A percentile compares a stretch with the other conserved stretches of the same genome.
These are phyloP conservation scores for Propithecus deckenii DNA, from an alignment of 2,797 vertebrate genomes.

Conservation along the genomic window DNA sequence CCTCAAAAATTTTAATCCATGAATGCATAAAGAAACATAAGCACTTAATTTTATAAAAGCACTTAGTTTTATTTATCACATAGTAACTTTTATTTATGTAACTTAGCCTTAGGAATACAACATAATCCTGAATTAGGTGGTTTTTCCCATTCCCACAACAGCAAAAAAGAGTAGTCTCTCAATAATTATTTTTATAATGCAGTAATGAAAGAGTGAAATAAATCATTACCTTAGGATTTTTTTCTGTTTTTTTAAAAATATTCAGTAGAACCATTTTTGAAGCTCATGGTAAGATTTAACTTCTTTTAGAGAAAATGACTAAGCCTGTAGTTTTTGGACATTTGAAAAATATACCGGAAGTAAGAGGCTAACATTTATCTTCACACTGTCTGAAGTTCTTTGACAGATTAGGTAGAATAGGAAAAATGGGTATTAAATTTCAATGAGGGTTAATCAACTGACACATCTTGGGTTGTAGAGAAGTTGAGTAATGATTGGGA, in stretches of 20 bases:
- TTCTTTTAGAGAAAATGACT: slow-evolving; percentile 47
- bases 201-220: slow-evolving; percentile 50
- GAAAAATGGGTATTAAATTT: slow-evolving; percentile 69
- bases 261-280: slow-evolving; percentile 45
- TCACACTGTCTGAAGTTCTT: slow-evolving; percentile 50
- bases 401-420: slow-evolving; percentile 63
- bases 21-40: neutral
- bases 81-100: neutral
- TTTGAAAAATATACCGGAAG: slow-evolving; percentile 66
- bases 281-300: slow-evolving; percentile 37
- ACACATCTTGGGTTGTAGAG: slow-evolving; percentile 32
- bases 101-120: neutral
- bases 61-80: neutral
- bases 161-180: neutral
- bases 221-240: slow-evolving; percentile 31
- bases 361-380: slow-evolving; percentile 55
- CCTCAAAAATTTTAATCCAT: slow-evolving; percentile 18
- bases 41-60: too few relatives aligned
- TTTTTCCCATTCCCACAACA: neutral
- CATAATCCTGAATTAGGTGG: neutral
- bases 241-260: slow-evolving; percentile 45
- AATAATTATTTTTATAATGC: slow-evolving; percentile 41
- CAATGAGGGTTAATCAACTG: slow-evolving; percentile 69
- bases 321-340: slow-evolving; percentile 40
- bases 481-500: slow-evolving; percentile 66